Evolutionary conservation across 2,797 vertebrate species (phyloP).

Genomic region (Mus caroli): DNA sequence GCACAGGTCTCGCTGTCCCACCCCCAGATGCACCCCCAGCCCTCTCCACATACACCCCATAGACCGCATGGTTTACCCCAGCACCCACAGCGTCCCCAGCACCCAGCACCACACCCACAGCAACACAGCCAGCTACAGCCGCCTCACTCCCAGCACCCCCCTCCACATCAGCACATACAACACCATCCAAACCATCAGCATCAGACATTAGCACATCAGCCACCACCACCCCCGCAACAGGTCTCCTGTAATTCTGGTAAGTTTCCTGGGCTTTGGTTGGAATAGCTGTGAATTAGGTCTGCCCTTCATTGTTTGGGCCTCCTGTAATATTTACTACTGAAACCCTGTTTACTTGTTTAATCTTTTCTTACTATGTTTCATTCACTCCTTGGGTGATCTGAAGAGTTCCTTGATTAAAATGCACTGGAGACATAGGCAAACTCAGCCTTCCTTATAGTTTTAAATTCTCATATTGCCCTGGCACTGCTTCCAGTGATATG

Average conservation of each 20-base stretch:
- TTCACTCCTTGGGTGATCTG: constrained; percentile 27
- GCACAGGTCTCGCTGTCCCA: constrained; percentile 94
- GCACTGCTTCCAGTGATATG: constrained; percentile 5
- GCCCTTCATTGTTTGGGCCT: constrained; percentile 54
- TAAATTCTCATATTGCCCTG: constrained; percentile 41
- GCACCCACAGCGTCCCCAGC: constrained; percentile 87
- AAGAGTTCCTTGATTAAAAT: constrained; percentile 59
- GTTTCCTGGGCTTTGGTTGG: constrained; percentile 76
- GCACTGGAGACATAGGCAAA: constrained; percentile 4
- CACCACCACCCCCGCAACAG: constrained; percentile 91
- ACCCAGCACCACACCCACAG: constrained; percentile 86
- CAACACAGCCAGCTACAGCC: constrained; percentile 90
- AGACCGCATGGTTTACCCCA: constrained; percentile 91
- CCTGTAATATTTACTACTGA: background rate
- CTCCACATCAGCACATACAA: constrained; percentile 90
- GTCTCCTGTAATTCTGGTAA: constrained; percentile 95
- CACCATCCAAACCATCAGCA: constrained; percentile 92
- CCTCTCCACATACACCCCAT: constrained; percentile 90
- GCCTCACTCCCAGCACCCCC: constrained; percentile 90
- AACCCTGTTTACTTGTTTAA: background rate
- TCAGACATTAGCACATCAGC: constrained; percentile 93
- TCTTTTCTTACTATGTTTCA: constrained; percentile 44
- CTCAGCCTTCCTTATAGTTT: constrained; percentile 57
- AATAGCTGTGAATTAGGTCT: constrained; percentile 63
- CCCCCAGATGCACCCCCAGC: constrained; percentile 90